phyloP scores from a whole-genome alignment of 2,113 vertebrate species.

The Erythrolamprus reginae region DNA sequence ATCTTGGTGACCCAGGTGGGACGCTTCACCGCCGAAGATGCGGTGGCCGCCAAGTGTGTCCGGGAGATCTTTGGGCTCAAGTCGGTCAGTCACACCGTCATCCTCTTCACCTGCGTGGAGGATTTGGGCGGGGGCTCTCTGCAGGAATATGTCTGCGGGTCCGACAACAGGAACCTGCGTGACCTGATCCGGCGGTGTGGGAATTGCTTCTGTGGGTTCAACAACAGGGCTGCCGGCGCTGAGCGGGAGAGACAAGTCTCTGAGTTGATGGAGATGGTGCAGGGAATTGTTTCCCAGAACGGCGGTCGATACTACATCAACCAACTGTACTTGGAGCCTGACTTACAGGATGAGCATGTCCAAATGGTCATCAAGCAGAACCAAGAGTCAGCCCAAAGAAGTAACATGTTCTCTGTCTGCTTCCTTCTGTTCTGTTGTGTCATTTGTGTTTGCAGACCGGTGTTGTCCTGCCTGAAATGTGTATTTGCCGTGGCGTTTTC shows the following conservation, averaged over 20 bases:
- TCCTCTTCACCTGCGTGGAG: slow-evolving; percentile 14
- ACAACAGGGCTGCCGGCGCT: no score
- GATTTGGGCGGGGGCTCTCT: not conserved
- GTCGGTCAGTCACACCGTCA: not conserved
- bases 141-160: no score
- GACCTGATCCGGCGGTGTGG: no score
- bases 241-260: not conserved
- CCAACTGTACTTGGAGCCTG: rapidly evolving
- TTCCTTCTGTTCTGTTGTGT: no score
- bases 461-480: no score
- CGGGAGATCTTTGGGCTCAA: not conserved
- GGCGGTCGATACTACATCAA: not conserved
- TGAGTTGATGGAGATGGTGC: not conserved
- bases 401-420: no score
- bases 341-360: rapidly evolving
- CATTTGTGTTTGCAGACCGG: no score
- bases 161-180: no score
- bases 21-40: not conserved
- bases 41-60: not conserved
- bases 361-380: no score
- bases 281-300: rapidly evolving
- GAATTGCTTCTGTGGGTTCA: no score
- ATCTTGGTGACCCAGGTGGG: not conserved
- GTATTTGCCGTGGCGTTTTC: no score
- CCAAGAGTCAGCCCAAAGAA: no score